Evolutionary conservation across 1,140 invertebrate genomes (phyloP), one percentile per base, ranked within the genome.

Genomic region (Zaprionus taronus): DNA sequence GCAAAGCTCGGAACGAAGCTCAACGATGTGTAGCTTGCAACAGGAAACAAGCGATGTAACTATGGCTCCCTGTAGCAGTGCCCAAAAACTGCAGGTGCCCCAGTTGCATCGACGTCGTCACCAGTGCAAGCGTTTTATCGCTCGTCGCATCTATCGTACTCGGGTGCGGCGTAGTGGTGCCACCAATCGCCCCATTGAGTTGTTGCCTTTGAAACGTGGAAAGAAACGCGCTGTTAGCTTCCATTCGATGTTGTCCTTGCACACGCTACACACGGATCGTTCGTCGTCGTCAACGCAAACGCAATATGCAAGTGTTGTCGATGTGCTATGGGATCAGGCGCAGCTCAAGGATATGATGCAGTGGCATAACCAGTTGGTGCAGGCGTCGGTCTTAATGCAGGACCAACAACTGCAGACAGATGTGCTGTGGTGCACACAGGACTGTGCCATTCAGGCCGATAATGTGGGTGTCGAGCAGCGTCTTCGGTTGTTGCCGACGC

Each of bases 381-480:
- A 86, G 36, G 77, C 15, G 4, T 41, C 51, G 1, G 44, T 64
- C 0, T 17, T 22, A 1, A 26, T 15, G 17, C 34, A 17, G 12
- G 83, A 81, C n/a, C 24, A 61, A 51, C 41, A 51, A 34, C 26
- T 65, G 4, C 78, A 90, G 56, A 62, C 49, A 1, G 24, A 56
- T 51, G 47, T 4, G 47, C 20, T 51, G 4, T 51, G 60, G 14
- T 17, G 55, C 34, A 77, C 63, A 4, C 12, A 38, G 0, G 87
- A 92, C 5, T 72, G 60, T 15, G 53, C 51, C 34, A 60, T 80
- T 0, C 91, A 92, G 38, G 74, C 72, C 6, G 79, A 85, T 1
- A 76, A 78, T 14, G 61, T 85, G 7, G 69, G 71, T 6, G 75
- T 91, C 1, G 91, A 92, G 44, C 55, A 71, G 5, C 73, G 90